Evolutionary conservation across 2,888 invertebrate genomes (phyloP).

Genomic region (Danaus chrysippus): DNA sequence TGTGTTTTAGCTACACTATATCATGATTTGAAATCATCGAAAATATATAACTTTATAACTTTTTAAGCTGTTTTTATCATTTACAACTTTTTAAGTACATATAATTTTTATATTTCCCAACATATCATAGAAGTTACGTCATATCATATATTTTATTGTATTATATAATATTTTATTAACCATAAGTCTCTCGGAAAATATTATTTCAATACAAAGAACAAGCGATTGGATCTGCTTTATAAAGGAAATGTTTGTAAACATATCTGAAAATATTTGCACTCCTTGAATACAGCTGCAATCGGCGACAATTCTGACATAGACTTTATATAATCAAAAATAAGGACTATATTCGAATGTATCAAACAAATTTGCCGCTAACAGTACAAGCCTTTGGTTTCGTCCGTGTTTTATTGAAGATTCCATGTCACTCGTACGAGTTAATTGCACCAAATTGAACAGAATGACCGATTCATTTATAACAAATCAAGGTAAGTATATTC

Average conservation of each 20-base stretch:
- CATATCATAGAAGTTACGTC: background rate
- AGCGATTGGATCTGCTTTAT: conserved; percentile 30
- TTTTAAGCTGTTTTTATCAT: background rate
- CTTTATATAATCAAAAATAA: conserved; percentile 3
- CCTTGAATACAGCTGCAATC: conserved; percentile 1
- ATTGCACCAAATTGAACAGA: conserved; percentile 23
- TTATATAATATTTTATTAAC: background rate
- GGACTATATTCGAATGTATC: background rate
- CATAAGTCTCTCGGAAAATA: conserved; percentile 13
- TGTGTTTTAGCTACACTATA: background rate
- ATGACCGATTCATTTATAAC: conserved; percentile 11
- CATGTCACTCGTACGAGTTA: conserved; percentile 19
- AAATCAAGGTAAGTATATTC: conserved; percentile 5
- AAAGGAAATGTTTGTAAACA: conserved; percentile 52
- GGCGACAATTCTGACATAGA: background rate
- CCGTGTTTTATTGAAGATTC: conserved; percentile 15
- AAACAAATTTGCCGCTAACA: background rate
- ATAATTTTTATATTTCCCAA: background rate
- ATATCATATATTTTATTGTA: background rate
- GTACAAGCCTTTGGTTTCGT: conserved; percentile 5
- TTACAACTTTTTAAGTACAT: too few relatives aligned
- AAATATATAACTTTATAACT: background rate
- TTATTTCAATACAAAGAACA: conserved; percentile 15
- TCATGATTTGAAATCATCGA: background rate
- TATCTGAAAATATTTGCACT: conserved; percentile 47